Conservation (phyloP, 2,797 vertebrate species). For the Thunnus albacares region DNA sequence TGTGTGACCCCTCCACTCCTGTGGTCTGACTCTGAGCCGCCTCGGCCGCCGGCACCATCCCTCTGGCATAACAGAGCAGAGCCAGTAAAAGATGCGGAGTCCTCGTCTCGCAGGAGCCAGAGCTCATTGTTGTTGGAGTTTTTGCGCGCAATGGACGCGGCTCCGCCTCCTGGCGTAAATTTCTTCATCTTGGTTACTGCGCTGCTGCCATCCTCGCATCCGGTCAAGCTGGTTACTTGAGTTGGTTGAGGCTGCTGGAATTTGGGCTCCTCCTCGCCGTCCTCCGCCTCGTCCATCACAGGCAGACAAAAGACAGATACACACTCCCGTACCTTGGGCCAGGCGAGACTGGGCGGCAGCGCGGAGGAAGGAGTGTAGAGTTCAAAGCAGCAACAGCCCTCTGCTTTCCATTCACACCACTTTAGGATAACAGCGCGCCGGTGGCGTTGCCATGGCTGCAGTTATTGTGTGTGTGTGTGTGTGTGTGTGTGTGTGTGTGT, state of each 20-base stretch:
- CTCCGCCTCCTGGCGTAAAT: slow-evolving; percentile 84
- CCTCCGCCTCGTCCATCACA: slow-evolving; percentile 80
- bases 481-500: slow-evolving; percentile 20
- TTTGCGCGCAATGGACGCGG: slow-evolving; percentile 77
- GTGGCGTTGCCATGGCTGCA: slow-evolving; percentile 83
- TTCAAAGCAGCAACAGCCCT: slow-evolving; percentile 66
- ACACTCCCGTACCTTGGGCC: slow-evolving; percentile 62
- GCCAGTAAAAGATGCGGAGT: slow-evolving; percentile 70
- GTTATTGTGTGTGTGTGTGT: slow-evolving; percentile 39
- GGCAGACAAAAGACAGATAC: neutral
- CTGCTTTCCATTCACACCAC: slow-evolving; percentile 70
- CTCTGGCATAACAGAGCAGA: slow-evolving; percentile 68
- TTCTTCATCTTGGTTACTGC: slow-evolving; percentile 79
- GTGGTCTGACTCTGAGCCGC: slow-evolving; percentile 52
- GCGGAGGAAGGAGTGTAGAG: slow-evolving; percentile 51
- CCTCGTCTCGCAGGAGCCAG: slow-evolving; percentile 72
- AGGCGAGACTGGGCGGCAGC: slow-evolving; percentile 63
- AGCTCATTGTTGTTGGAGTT: slow-evolving; percentile 83
- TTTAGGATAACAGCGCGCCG: slow-evolving; percentile 59
- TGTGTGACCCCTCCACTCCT: slow-evolving; percentile 54
- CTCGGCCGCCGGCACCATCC: slow-evolving; percentile 68
- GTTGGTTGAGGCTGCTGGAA: slow-evolving; percentile 75
- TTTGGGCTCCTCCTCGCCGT: slow-evolving; percentile 83
- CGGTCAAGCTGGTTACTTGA: slow-evolving; percentile 39
- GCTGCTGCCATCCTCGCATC: slow-evolving; percentile 72